Evolutionary conservation across 2,888 invertebrate genomes (phyloP).

Genomic region (Nesidiocoris tenuis): DNA sequence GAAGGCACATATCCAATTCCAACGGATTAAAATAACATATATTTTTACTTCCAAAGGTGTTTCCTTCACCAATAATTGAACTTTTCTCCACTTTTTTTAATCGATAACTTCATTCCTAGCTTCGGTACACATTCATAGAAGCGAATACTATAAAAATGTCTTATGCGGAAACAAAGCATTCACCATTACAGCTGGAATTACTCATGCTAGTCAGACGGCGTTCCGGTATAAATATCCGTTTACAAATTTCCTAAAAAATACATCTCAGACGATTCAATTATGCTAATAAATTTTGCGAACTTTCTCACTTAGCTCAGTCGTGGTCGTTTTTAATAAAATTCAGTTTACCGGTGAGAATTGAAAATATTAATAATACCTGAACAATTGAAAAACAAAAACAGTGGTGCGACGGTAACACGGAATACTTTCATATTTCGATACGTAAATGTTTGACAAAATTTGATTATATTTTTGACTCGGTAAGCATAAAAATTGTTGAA

Average conservation of each 20-base stretch:
- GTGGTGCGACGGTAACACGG: too few species aligned
- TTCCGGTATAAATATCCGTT: not conserved
- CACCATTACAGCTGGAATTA: not conserved
- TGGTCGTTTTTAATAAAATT: not conserved
- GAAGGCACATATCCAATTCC: too few species aligned
- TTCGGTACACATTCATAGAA: not conserved
- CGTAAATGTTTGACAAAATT: too few species aligned
- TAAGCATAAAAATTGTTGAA: too few species aligned
- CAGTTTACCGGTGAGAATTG: too few species aligned
- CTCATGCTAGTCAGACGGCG: not conserved
- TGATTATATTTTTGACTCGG: too few species aligned
- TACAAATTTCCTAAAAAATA: not conserved
- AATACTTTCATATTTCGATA: too few species aligned
- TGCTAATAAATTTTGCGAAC: not conserved
- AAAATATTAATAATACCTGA: too few species aligned
- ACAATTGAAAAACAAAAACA: not conserved
- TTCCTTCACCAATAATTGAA: not conserved
- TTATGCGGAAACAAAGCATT: not conserved
- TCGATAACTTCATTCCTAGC: not conserved
- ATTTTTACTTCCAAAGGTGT: not conserved
- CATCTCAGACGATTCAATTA: not conserved
- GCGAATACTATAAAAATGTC: not conserved
- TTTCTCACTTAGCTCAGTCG: not conserved
- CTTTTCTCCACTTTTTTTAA: not conserved
- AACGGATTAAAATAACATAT: not conserved